Conservation (phyloP, 1,140 invertebrate species). For the Drosophila pectinifera region DNA sequence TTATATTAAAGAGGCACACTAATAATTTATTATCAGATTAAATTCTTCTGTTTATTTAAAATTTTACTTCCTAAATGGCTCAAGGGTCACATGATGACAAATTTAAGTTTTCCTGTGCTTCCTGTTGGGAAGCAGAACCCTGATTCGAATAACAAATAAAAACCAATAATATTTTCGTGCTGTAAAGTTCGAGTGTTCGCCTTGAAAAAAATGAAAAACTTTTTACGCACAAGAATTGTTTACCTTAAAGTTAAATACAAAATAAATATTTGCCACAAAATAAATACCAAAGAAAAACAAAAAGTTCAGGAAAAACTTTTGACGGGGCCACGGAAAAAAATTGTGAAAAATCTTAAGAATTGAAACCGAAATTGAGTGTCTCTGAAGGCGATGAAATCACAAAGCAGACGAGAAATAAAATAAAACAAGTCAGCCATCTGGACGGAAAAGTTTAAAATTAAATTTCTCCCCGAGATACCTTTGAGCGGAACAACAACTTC, state of each 20-base stretch:
- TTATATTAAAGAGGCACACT: constrained; percentile 7
- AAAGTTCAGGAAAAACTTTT: constrained; percentile 49
- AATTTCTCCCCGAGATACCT: constrained; percentile 48
- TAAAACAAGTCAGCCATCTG: constrained; percentile 51
- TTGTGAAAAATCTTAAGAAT: constrained; percentile 53
- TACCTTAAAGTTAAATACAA: constrained; percentile 59
- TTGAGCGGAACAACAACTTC: constrained; percentile 22
- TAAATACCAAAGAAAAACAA: constrained; percentile 54
- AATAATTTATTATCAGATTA: constrained; percentile 27
- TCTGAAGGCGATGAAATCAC: constrained; percentile 50
- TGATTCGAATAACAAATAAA: constrained; percentile 19
- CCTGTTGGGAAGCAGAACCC: not conserved
- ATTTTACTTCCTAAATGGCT: too few species aligned
- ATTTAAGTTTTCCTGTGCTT: too few species aligned
- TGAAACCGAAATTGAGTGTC: constrained; percentile 70
- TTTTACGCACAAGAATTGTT: constrained; percentile 36
- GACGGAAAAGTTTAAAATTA: constrained; percentile 68
- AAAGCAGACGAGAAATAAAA: constrained; percentile 39
- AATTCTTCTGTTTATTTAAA: not conserved
- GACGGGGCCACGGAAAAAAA: constrained; percentile 14
- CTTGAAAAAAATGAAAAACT: constrained; percentile 8
- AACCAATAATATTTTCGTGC: constrained; percentile 49
- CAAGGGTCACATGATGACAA: too few species aligned
- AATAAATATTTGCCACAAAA: constrained; percentile 59
- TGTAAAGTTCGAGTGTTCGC: constrained; percentile 16